These are phyloP conservation scores for Paraescarpia echinospica DNA, from an alignment of 1,140 invertebrate genomes.

Conservation along the genomic window DNA sequence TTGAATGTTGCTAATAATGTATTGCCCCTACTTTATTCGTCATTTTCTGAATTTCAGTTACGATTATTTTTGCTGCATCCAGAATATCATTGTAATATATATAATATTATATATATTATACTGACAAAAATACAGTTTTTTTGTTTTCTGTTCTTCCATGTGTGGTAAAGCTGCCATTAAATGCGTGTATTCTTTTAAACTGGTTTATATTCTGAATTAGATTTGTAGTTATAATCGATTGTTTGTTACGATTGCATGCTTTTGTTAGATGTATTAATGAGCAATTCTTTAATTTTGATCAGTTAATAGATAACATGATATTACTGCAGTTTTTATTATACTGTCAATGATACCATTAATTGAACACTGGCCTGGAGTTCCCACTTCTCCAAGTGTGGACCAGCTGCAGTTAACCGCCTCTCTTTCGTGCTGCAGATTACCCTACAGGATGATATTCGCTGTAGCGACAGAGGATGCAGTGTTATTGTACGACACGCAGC, in stretches of 20 bases:
- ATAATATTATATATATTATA: no score
- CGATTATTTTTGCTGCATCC: no score
- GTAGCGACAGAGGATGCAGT: constrained; percentile 85
- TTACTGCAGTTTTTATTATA: background rate
- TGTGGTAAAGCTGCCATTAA: background rate
- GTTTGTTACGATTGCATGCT: no score
- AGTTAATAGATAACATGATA: no score
- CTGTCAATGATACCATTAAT: background rate
- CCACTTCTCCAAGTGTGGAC: background rate
- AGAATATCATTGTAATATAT: background rate
- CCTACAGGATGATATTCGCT: constrained; percentile 86
- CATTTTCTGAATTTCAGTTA: background rate
- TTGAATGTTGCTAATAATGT: background rate
- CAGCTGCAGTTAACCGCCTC: background rate
- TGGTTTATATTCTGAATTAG: background rate
- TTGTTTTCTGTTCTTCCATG: background rate
- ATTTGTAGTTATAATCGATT: background rate
- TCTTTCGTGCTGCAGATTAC: constrained; percentile 63
- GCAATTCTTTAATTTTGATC: no score
- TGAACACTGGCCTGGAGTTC: background rate
- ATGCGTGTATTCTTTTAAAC: background rate
- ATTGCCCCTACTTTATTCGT: background rate
- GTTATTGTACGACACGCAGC: constrained; percentile 89
- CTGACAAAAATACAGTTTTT: background rate
- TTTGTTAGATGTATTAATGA: no score